Conservation (phyloP, 2,113 vertebrate species). For the Neogobius melanostomus region DNA sequence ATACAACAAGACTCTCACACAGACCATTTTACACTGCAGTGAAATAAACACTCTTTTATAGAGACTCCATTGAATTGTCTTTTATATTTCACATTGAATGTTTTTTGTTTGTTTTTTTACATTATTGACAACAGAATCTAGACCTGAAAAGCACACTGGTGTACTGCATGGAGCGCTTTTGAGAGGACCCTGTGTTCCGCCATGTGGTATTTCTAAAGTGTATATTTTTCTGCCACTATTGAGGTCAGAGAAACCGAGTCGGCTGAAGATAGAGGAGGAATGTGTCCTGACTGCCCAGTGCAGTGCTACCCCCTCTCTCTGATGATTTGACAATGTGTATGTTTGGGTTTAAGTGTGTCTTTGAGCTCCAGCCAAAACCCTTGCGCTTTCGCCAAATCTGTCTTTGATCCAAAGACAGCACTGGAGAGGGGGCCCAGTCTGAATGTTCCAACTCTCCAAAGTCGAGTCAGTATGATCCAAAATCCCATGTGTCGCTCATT, state of each 20-base stretch:
- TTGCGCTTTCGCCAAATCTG: conserved; percentile 37
- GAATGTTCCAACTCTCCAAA: conserved; percentile 33
- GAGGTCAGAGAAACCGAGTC: conserved; percentile 40
- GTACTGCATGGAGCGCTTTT: conserved; percentile 47
- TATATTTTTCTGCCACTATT: conserved; percentile 32
- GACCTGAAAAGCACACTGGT: conserved; percentile 55
- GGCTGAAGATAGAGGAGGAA: conserved; percentile 40
- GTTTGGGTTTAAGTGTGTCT: conserved; percentile 22
- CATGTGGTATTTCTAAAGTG: conserved; percentile 40
- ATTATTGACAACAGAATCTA: conserved; percentile 42
- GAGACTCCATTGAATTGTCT: conserved; percentile 22
- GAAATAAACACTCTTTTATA: conserved; percentile 45
- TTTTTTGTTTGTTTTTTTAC: conserved; percentile 49
- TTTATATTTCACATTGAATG: conserved; percentile 56
- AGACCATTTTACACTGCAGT: conserved; percentile 31
- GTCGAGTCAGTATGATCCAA: conserved; percentile 43
- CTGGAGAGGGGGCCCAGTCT: conserved; percentile 29
- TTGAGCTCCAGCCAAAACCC: conserved; percentile 25
- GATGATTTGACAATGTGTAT: conserved; percentile 22
- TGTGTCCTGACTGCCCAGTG: conserved; percentile 36
- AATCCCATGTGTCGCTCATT: conserved; percentile 38
- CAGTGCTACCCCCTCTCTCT: not conserved
- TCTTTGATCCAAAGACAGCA: conserved; percentile 37
- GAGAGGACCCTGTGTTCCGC: conserved; percentile 62
- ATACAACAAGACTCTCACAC: conserved; percentile 17